Base-by-base conservation (phyloP, 2,113 vertebrate species). In the Tetrao urogallus region DNA sequence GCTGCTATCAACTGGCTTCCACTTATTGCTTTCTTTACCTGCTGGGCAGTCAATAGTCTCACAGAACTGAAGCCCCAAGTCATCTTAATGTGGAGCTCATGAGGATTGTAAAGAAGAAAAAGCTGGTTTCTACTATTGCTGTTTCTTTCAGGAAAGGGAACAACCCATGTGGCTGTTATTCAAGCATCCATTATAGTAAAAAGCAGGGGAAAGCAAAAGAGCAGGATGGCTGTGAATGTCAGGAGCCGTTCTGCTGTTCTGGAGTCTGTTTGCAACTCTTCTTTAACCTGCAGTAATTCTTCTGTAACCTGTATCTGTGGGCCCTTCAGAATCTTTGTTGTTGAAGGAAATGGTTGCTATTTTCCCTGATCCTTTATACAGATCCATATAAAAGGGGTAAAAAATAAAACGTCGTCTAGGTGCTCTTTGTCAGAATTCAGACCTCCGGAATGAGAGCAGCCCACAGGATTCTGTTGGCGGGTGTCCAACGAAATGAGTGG, bases 1-100 rank as follows among this genome's bases (percentile, higher is more conserved):
- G 86, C 90, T 94, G 92, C 85, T 89, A 74, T 94, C 79, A 91
- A 72, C 88, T 96, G 85, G 42, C 60, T 92, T 47, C 57, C 70
- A 64, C 47, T 95, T 94, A 74, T 12, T 90, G 69, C 80, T 83
- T 82, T n/a, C 82, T 85, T 83, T 71, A 80, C 72, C 79, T 90
- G 69, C 86, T 83, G 85, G 67, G 67, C 60, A 94, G 65, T 6
- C 42, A 2, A 76, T 88, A 66, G 24, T 65, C 36, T 80, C 69
- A 32, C 11, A 83, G 85, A 80, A 58, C 50, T 54, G 56, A 73
- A 80, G 42, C 32, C 47, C 43, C 63, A 75, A 79, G 20, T 57
- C 81, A 42, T 78, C 57, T 48, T 60, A 79, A 69, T 27, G 9
- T 30, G 28, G 36, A 73, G 43, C 36, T 90, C 61, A 14, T 1